Evolutionary conservation across 2,113 vertebrate genomes (phyloP), one percentile per base, ranked within the genome.

Genomic region (Cygnus buccinator): DNA sequence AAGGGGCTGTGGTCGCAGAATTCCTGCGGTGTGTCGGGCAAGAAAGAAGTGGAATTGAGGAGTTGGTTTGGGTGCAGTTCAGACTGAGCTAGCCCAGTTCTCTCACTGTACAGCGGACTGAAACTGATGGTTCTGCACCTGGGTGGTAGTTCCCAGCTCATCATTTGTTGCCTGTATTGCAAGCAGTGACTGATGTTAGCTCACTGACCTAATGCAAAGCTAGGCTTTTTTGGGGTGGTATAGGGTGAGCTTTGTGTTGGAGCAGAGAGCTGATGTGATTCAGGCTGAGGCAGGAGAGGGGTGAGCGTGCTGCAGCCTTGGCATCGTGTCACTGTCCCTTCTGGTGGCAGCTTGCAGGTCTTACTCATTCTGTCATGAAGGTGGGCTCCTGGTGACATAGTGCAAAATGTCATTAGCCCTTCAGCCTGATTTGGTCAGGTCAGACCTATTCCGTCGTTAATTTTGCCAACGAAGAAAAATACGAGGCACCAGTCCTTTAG

Each of bases 321-420:
- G 18, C 74, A 59, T 18, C 11, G 58, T 48, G 71, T 90, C 66
- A 23, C 74, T 4, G 0, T 58, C 78, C 37, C 66, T 93, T 57
- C n/a, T 91, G 85, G 66, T 86, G 81, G 39, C 71, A 83, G 20
- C 85, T 70, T 55, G 23, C 33, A 67, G 37, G 25, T 71, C 37
- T 33, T 57, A 7, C 46, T 68, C 7, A 6, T 39, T 80, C 28
- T 59, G 31, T 37, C 31, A 3, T 4, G 35, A 68, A 22, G 22
- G 3, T 70, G 41, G 31, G 4, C 28, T 63, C 35, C 22, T 25
- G 25, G 33, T 81, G 48, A 16, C 25, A 7, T 11, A 19, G 39
- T 35, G 18, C 18, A n/a, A 43, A 22, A 33, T 75, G 13, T 52
- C 5, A 58, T 75, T 39, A 79, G 61, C 58, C 11, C 0, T 0